Evolutionary conservation across 2,888 invertebrate genomes (phyloP).

Genomic region (Hypsopygia costalis): DNA sequence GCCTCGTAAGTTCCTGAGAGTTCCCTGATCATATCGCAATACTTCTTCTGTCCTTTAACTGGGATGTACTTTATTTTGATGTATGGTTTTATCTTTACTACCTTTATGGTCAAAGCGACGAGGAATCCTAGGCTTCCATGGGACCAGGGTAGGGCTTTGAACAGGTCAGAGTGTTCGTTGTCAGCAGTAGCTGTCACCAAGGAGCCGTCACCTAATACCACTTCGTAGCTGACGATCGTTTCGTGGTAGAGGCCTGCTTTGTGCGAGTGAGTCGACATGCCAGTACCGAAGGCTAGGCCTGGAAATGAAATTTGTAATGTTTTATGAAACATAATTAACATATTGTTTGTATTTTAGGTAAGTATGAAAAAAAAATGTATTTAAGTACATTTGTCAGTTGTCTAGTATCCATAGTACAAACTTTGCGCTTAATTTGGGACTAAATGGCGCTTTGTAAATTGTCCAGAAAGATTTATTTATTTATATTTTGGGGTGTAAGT

Average conservation of each 20-base stretch:
- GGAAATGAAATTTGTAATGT: constrained; percentile 21
- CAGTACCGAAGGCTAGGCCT: constrained; percentile 84
- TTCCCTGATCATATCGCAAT: constrained; percentile 82
- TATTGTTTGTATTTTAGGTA: too few species aligned
- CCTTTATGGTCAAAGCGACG: constrained; percentile 82
- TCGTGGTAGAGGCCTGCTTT: constrained; percentile 86
- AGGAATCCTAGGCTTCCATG: constrained; percentile 85
- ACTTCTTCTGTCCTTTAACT: constrained; percentile 81
- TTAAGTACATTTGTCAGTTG: too few species aligned
- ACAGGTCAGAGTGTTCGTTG: constrained; percentile 81
- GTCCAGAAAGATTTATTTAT: too few species aligned
- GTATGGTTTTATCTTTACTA: constrained; percentile 83
- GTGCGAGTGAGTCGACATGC: constrained; percentile 88
- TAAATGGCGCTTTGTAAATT: too few species aligned
- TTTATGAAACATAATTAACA: too few species aligned
- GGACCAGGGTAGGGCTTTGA: constrained; percentile 82
- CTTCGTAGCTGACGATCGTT: constrained; percentile 83
- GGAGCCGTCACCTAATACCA: constrained; percentile 82
- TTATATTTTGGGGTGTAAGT: too few species aligned
- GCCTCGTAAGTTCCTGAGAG: constrained; percentile 79
- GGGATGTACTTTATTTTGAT: constrained; percentile 84
- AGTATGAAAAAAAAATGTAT: too few species aligned
- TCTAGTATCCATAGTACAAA: too few species aligned
- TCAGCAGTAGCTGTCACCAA: constrained; percentile 77
- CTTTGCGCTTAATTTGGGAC: too few species aligned